Conservation (phyloP, 2,797 vertebrate genomes). For the Trematomus bernacchii region DNA sequence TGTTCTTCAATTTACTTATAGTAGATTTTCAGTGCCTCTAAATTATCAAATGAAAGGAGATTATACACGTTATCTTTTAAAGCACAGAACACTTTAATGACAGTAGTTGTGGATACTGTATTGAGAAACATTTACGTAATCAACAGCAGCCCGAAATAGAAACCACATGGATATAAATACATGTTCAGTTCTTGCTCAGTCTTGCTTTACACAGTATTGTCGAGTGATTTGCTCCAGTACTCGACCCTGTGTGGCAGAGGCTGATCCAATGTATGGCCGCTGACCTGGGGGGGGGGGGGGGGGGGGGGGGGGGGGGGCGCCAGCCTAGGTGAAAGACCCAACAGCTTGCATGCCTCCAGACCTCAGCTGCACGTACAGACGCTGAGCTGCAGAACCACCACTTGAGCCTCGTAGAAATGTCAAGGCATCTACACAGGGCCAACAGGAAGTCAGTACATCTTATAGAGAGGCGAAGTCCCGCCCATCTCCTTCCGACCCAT, state of each 20-base stretch:
- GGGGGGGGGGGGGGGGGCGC: slow-evolving; percentile 72
- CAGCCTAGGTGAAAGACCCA: slow-evolving; percentile 71
- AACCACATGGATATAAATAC: slow-evolving; percentile 15
- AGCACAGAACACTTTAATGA: not conserved
- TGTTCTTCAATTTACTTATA: not conserved
- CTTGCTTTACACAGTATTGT: slow-evolving; percentile 51
- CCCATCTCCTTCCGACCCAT: too few relatives aligned
- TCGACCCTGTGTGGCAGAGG: slow-evolving; percentile 66
- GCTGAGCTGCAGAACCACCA: slow-evolving; percentile 66
- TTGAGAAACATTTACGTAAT: too few relatives aligned
- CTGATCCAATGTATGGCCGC: slow-evolving; percentile 76
- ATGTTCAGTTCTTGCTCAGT: slow-evolving; percentile 25
- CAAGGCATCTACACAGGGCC: slow-evolving; percentile 40
- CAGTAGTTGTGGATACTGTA: not conserved
- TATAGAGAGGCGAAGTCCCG: too few relatives aligned
- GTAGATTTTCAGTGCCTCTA: not conserved
- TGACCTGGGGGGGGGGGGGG: slow-evolving; percentile 80
- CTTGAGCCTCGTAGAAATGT: slow-evolving; percentile 60
- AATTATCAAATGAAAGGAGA: not conserved
- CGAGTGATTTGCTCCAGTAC: slow-evolving; percentile 73
- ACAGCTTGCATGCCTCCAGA: slow-evolving; percentile 85
- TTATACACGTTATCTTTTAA: not conserved
- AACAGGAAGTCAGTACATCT: slow-evolving; percentile 40
- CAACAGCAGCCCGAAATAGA: not conserved
- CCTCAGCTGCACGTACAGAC: slow-evolving; percentile 73